These are phyloP conservation scores for Pseudomyrmex dendroicus DNA, from an alignment of 1,140 invertebrate species.

Conservation along the genomic window DNA sequence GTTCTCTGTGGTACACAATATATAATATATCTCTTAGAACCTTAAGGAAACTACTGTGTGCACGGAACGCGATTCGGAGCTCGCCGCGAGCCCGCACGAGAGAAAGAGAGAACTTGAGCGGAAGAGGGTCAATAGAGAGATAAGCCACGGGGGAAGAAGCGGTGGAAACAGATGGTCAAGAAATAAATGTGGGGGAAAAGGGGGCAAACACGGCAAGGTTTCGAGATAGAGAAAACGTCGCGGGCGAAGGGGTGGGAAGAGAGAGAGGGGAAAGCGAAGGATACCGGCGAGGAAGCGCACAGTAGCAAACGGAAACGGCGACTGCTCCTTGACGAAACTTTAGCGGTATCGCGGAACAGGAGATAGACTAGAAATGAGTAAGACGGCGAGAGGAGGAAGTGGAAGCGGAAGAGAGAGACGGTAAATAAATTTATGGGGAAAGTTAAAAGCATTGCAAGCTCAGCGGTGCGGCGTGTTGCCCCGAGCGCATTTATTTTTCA, in stretches of 20 bases:
- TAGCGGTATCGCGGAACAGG: conserved; percentile 72
- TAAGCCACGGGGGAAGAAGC: conserved; percentile 39
- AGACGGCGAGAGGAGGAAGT: conserved; percentile 1
- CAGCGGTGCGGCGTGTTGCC: conserved; percentile 72
- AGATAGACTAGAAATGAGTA: conserved; percentile 36
- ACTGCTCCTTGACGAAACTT: conserved; percentile 80
- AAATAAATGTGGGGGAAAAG: conserved; percentile 11
- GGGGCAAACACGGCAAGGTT: not conserved
- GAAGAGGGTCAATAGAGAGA: conserved; percentile 45
- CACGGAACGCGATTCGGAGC: conserved; percentile 4
- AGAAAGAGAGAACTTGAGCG: not conserved
- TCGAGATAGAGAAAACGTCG: conserved; percentile 1
- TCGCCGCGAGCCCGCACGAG: not conserved
- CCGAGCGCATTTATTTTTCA: conserved; percentile 73
- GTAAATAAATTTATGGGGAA: conserved; percentile 83
- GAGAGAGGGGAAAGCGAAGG: conserved; percentile 23
- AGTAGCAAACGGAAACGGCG: conserved; percentile 54
- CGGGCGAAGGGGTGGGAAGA: not conserved
- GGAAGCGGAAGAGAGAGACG: conserved; percentile 5
- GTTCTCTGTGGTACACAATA: conserved; percentile 19
- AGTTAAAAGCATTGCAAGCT: conserved; percentile 81
- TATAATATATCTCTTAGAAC: conserved; percentile 30
- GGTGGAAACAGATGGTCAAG: conserved; percentile 61
- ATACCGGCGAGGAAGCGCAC: conserved; percentile 51
- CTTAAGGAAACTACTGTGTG: conserved; percentile 39